These are phyloP conservation scores for Drosophila eohydei DNA, from an alignment of 2,888 invertebrate species.

Conservation along the genomic window DNA sequence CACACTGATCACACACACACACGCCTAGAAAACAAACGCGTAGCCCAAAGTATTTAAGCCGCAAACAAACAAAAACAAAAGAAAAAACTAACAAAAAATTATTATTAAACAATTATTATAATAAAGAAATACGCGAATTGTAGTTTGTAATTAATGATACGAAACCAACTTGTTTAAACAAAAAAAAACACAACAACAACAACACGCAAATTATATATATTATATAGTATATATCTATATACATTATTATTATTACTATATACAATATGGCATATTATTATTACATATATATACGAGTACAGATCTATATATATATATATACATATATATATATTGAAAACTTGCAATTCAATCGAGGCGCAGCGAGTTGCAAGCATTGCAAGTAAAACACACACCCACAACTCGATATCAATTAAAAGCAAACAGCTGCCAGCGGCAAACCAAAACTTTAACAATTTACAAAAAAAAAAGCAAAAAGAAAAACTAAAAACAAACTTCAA, in stretches of 20 bases:
- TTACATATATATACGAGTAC: constrained; percentile 57
- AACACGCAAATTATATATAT: constrained; percentile 69
- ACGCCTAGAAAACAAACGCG: constrained; percentile 63
- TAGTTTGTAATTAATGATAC: constrained; percentile 75
- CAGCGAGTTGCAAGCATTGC: constrained; percentile 23
- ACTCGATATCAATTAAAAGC: constrained; percentile 75
- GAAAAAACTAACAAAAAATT: constrained; percentile 65
- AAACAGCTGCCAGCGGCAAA: constrained; percentile 75
- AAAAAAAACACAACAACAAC: constrained; percentile 27
- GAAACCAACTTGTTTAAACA: constrained; percentile 79
- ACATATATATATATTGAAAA: constrained; percentile 28
- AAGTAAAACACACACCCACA: constrained; percentile 27
- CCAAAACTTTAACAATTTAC: constrained; percentile 54
- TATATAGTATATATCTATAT: constrained; percentile 59
- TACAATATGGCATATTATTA: constrained; percentile 76
- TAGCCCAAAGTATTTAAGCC: constrained; percentile 79
- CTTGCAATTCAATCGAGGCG: constrained; percentile 33
- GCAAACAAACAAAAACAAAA: constrained; percentile 60
- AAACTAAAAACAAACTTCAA: constrained; percentile 29
- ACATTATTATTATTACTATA: constrained; percentile 76
- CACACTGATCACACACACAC: constrained; percentile 36
- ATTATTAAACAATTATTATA: constrained; percentile 67
- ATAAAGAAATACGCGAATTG: constrained; percentile 72
- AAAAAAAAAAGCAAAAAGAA: constrained; percentile 21
- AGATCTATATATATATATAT: constrained; percentile 33